These are phyloP conservation scores for Knipowitschia caucasica DNA, from an alignment of 2,797 vertebrate species.

Conservation along the genomic window DNA sequence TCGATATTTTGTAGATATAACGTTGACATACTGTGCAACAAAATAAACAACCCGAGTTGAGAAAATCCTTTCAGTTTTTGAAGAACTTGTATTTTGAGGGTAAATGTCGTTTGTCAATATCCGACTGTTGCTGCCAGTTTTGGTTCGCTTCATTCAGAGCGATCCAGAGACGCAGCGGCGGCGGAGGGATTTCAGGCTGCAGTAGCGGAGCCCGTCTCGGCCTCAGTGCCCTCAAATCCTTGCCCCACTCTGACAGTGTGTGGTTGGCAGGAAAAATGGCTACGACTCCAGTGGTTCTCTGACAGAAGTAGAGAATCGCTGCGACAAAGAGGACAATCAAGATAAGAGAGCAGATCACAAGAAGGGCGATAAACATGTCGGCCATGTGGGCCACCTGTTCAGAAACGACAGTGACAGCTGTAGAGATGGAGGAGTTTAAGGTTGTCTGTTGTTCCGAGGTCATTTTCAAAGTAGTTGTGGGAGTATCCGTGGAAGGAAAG, in stretches of 20 bases:
- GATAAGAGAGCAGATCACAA: constrained; percentile 45
- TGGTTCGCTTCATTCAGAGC: background rate
- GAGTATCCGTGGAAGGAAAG: constrained; percentile 4
- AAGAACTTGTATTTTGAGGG: constrained; percentile 41
- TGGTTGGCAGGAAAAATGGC: constrained; percentile 14
- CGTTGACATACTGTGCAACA: constrained; percentile 55
- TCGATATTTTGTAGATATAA: constrained; percentile 62
- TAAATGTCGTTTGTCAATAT: background rate
- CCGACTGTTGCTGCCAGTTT: background rate
- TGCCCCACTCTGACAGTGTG: background rate
- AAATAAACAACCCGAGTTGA: constrained; percentile 56
- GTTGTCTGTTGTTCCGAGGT: background rate
- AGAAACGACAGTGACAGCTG: rapidly evolving
- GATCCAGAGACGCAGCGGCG: constrained; percentile 22
- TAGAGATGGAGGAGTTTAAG: constrained; percentile 3
- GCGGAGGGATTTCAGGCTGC: constrained; percentile 28
- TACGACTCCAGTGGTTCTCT: constrained; percentile 8
- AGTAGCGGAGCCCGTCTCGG: constrained; percentile 32
- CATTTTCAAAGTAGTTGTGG: background rate
- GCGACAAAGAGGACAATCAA: constrained; percentile 12
- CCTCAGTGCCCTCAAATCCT: constrained; percentile 37
- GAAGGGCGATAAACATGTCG: constrained; percentile 14
- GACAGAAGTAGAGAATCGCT: constrained; percentile 26
- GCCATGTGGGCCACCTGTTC: background rate
- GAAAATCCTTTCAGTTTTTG: background rate